Percentiles rank a stretch among this genome's conserved stretches.
Evolutionary conservation across 2,797 vertebrate genomes (phyloP).

Genomic region (Diglossa cyanea): DNA sequence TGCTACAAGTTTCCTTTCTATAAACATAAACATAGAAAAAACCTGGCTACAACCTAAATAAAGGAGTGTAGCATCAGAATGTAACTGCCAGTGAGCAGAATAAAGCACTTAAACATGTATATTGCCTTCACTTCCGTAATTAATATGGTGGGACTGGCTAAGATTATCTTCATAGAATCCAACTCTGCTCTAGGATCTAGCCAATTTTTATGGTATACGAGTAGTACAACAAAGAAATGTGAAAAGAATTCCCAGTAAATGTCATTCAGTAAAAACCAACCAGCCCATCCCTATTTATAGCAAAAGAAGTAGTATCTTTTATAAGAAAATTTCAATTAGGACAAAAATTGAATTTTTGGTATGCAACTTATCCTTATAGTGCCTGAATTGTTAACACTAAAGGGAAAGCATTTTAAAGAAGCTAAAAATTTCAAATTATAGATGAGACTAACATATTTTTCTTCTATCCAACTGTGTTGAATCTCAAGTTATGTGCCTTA

Average conservation of each 20-base stretch:
- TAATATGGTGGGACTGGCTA: neutral
- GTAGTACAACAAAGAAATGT: neutral
- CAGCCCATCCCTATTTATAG: neutral
- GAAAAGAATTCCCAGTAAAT: neutral
- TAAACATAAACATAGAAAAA: neutral
- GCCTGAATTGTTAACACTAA: neutral
- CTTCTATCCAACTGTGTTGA: neutral
- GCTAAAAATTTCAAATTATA: neutral
- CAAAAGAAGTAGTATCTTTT: neutral
- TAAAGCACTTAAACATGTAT: neutral
- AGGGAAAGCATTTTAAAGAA: neutral
- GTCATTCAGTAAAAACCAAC: neutral
- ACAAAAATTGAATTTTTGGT: neutral
- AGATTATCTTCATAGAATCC: neutral
- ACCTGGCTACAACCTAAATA: neutral
- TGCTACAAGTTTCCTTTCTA: neutral
- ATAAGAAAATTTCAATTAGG: neutral
- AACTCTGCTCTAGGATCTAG: neutral
- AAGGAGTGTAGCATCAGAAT: neutral
- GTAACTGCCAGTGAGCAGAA: neutral
- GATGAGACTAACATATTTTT: neutral
- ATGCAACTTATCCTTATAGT: neutral
- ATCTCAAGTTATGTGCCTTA: neutral
- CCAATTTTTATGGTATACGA: neutral
- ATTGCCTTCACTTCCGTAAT: neutral